Base-by-base conservation (phyloP, 2,888 invertebrate genomes). In the Folsomia manolachei region DNA sequence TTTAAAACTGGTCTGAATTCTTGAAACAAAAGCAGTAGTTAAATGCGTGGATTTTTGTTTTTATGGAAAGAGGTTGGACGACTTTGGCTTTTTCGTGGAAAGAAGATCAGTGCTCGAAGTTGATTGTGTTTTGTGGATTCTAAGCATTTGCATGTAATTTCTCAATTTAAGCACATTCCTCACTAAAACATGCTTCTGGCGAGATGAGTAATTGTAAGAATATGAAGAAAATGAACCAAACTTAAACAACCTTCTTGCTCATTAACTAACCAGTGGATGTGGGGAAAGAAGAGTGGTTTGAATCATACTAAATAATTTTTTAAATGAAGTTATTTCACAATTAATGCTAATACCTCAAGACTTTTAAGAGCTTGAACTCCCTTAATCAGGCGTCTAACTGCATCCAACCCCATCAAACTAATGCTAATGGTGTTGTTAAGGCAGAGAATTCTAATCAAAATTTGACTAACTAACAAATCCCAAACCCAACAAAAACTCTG, bases 21-120 rank as follows among this genome's bases (percentile, higher is more conserved):
- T 39, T 39, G 4, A n/a, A n/a, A n/a, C n/a, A n/a, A n/a, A n/a
- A n/a, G n/a, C 39, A 39, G 7, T 39, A 4, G 14, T 39, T 39
- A 9, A 39, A 9, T 39, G 4, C 39, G 39, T 39, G 23, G 23
- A 7, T 56, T 67, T 67, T 67, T 52, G n/a, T 11, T 67, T 56
- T 67, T 52, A 25, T 23, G 66, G 67, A 67, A 67, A 67, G 67
- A 67, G 56, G 56, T 26, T 56, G 56, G 27, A 52, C 67, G 9
- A 56, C 56, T 56, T 56, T 56, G 56, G n/a, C 56, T 56, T 56
- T 56, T 39, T 39, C 7, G 7, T 39, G 39, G 39, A 14, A n/a
- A n/a, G n/a, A n/a, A n/a, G n/a, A n/a, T n/a, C n/a, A n/a, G n/a
- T n/a, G n/a, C n/a, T n/a, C n/a, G n/a, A n/a, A n/a, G n/a, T n/a